Evolutionary conservation across 2,113 vertebrate genomes (phyloP).

Genomic region (Tyrannus savana): DNA sequence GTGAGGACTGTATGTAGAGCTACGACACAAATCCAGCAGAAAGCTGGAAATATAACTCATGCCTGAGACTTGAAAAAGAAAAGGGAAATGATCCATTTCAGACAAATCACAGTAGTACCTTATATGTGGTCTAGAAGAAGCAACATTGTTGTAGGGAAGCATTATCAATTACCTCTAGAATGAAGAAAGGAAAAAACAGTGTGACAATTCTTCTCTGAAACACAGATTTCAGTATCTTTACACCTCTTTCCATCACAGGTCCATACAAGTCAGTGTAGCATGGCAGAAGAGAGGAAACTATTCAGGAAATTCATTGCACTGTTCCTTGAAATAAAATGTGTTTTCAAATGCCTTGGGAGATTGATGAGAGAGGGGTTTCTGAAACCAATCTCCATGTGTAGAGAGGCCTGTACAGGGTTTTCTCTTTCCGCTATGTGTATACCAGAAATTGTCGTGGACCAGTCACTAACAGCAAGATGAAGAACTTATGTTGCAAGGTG

Average conservation of each 20-base stretch:
- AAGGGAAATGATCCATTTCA: background rate
- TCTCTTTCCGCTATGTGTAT: background rate
- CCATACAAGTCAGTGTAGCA: background rate
- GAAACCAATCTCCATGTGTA: background rate
- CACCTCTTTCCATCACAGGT: background rate
- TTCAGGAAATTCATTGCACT: background rate
- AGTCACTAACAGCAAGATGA: background rate
- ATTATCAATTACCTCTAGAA: background rate
- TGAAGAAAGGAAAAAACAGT: fast-evolving
- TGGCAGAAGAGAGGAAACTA: background rate
- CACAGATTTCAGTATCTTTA: background rate
- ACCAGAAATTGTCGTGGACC: background rate
- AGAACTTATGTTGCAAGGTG: background rate
- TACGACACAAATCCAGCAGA: background rate
- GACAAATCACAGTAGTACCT: background rate
- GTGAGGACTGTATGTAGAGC: background rate
- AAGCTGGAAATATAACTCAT: background rate
- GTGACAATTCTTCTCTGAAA: background rate
- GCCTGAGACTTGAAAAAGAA: background rate
- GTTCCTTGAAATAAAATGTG: background rate
- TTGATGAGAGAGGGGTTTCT: background rate
- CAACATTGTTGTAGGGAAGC: background rate
- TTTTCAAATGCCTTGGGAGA: background rate
- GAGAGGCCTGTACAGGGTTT: background rate
- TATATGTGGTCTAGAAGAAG: background rate